Evolutionary conservation across 2,113 vertebrate genomes (phyloP).

Genomic region (Ranitomeya imitator): DNA sequence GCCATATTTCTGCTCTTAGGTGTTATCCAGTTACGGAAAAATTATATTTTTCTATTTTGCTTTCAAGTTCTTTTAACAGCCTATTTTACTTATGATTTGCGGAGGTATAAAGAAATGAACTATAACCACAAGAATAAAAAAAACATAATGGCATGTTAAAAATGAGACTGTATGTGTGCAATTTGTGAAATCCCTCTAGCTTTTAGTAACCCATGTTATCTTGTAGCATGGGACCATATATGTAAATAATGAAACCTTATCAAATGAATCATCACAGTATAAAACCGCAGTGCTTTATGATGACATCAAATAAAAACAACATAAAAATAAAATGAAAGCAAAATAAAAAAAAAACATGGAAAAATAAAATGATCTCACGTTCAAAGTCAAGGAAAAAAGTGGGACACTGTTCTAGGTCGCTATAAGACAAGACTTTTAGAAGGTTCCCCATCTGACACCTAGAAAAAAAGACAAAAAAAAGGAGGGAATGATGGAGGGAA

Average conservation of each 20-base stretch:
- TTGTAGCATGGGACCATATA: background rate
- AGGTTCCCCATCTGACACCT: slow-evolving; percentile 95
- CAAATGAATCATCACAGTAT: slow-evolving; percentile 11
- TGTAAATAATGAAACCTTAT: background rate
- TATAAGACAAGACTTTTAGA: slow-evolving; percentile 95
- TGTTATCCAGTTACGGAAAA: background rate
- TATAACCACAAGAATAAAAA: background rate
- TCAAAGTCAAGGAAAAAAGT: slow-evolving; percentile 99
- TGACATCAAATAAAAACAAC: slow-evolving; percentile 50
- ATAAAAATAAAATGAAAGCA: slow-evolving; percentile 63
- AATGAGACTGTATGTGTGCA: background rate
- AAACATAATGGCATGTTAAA: background rate
- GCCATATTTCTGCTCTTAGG: background rate
- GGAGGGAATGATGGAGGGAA: slow-evolving; percentile 76
- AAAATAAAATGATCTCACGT: slow-evolving; percentile 87
- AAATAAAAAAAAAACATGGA: slow-evolving; percentile 73
- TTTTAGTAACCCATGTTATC: background rate
- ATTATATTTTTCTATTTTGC: background rate
- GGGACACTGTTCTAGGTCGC: slow-evolving; percentile 93
- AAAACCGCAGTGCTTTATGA: slow-evolving; percentile 9
- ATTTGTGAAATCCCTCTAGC: background rate
- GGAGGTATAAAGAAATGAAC: background rate
- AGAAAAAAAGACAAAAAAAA: slow-evolving; percentile 90
- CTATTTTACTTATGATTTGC: background rate
- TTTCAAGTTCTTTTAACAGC: background rate